These are phyloP conservation scores for Phthorimaea operculella DNA, from an alignment of 1,140 invertebrate species.

Conservation along the genomic window DNA sequence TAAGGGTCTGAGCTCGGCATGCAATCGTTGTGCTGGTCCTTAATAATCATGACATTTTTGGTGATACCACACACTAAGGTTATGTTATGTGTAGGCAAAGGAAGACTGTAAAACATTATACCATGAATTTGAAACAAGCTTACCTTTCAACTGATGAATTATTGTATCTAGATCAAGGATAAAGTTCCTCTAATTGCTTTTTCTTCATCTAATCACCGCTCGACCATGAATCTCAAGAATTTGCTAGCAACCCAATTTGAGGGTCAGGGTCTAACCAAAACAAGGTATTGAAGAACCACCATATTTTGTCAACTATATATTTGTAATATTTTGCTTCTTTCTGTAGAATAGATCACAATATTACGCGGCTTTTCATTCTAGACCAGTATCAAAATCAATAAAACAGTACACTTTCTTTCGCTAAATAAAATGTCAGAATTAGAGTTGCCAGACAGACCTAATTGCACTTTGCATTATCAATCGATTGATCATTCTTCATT, in stretches of 20 bases:
- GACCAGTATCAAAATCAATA: slow-evolving; percentile 1
- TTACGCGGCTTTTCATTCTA: slow-evolving; percentile 1
- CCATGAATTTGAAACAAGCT: background rate
- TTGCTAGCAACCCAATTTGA: slow-evolving; percentile 2
- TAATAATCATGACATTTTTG: no score
- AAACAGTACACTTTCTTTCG: background rate
- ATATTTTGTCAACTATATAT: background rate
- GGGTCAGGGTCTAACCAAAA: slow-evolving; percentile 11
- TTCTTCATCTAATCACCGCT: background rate
- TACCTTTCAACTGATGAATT: background rate
- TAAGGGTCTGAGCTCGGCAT: no score
- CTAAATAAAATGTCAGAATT: background rate
- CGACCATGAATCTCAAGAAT: background rate
- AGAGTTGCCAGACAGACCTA: no score
- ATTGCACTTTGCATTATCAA: no score
- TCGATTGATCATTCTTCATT: no score
- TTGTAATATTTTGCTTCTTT: background rate
- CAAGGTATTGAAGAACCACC: slow-evolving; percentile 3
- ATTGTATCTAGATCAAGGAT: background rate
- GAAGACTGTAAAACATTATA: no score
- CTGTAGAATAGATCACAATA: background rate
- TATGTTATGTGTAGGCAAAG: no score
- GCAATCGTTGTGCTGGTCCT: no score
- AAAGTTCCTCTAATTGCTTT: background rate
- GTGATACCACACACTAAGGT: no score